A percentile compares a stretch with the other conserved stretches of the same genome.
Evolutionary conservation across 2,888 invertebrate genomes (phyloP).

Genomic region (Scotopteryx bipunctaria): DNA sequence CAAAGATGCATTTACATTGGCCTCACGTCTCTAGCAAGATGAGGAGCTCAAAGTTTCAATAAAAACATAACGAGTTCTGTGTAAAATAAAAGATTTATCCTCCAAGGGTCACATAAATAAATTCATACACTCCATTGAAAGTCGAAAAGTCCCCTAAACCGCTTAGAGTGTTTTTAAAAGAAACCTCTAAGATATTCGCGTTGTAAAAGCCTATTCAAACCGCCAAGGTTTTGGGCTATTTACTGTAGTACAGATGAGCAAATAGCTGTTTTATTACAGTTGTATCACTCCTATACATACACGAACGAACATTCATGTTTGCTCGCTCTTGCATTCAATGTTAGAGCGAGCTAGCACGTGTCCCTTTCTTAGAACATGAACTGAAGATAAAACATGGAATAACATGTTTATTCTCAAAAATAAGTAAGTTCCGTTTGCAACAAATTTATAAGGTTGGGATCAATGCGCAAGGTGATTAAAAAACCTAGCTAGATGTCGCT

Average conservation of each 20-base stretch:
- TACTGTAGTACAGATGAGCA: slow-evolving; percentile 23
- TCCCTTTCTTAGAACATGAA: no score
- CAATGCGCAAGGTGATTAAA: no score
- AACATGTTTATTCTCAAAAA: no score
- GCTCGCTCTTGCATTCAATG: no score
- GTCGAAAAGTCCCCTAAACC: slow-evolving; percentile 56
- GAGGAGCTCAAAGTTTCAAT: slow-evolving; percentile 58
- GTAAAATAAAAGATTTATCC: slow-evolving; percentile 74
- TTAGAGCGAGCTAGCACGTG: no score
- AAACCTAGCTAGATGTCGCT: no score
- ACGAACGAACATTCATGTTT: not conserved
- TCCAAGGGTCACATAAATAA: slow-evolving; percentile 58
- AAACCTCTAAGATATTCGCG: slow-evolving; percentile 46
- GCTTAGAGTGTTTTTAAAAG: slow-evolving; percentile 64
- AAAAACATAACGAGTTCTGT: slow-evolving; percentile 67
- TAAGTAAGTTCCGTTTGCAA: no score
- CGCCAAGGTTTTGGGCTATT: slow-evolving; percentile 32
- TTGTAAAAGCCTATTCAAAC: slow-evolving; percentile 38
- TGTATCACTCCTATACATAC: slow-evolving; percentile 1
- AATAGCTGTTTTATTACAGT: not conserved
- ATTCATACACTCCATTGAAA: slow-evolving; percentile 72
- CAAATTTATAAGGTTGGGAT: no score
- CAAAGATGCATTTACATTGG: not conserved
- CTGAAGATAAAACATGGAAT: no score
- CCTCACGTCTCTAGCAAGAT: slow-evolving; percentile 50